Evolutionary conservation across 2,797 vertebrate species (phyloP).

Genomic region (Sebastes alutus): DNA sequence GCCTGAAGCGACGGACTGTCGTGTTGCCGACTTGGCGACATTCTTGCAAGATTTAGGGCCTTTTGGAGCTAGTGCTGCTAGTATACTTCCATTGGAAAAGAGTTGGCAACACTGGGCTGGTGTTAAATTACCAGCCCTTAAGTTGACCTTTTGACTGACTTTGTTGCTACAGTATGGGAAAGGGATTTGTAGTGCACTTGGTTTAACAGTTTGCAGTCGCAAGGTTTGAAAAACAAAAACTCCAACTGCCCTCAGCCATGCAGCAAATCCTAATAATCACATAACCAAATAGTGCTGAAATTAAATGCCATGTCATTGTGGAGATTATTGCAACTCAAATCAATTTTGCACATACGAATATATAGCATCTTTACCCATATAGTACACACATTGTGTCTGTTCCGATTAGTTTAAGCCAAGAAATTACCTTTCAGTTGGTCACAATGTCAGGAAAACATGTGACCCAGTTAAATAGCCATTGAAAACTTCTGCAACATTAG

Average conservation of each 20-base stretch:
- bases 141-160: background rate
- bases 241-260: background rate
- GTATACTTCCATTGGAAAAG: too few relatives aligned
- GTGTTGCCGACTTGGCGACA: too few relatives aligned
- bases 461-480: background rate
- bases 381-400: background rate
- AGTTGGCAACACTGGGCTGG: too few relatives aligned
- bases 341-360: background rate
- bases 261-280: background rate
- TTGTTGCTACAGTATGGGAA: background rate
- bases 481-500: background rate
- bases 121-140: background rate
- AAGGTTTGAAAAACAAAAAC: background rate
- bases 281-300: background rate
- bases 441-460: background rate
- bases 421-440: conserved; percentile 1
- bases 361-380: background rate
- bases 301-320: background rate
- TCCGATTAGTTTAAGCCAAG: background rate
- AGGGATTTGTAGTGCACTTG: background rate
- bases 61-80: too few relatives aligned
- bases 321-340: background rate
- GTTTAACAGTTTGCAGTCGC: background rate
- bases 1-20: too few relatives aligned
- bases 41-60: too few relatives aligned